These are phyloP conservation scores for Eilema griseolum DNA, from an alignment of 2,888 invertebrate genomes.

Conservation along the genomic window DNA sequence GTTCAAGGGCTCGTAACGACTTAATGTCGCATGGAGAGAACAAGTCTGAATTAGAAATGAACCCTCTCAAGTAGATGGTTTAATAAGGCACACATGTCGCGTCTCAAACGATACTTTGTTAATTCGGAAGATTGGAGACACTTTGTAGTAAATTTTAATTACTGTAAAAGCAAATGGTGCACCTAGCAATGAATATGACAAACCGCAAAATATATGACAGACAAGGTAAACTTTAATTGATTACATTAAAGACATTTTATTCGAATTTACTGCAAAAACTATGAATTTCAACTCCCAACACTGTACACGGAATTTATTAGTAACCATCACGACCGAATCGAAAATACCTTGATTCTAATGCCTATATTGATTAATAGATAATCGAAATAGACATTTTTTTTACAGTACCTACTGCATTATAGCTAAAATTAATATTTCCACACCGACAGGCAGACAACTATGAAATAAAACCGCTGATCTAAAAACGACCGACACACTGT, in stretches of 20 bases:
- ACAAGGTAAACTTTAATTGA: neutral
- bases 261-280: neutral
- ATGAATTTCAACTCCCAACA: too few species aligned
- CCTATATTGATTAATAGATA: neutral
- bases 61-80: slow-evolving; percentile 70
- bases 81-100: slow-evolving; percentile 80
- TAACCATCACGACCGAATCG: neutral
- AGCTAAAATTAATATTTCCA: neutral
- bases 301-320: neutral
- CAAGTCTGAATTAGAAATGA: slow-evolving; percentile 85
- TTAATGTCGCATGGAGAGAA: slow-evolving; percentile 77
- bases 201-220: neutral
- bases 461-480: slow-evolving; percentile 47
- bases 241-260: neutral
- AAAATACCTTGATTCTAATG: neutral
- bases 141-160: slow-evolving; percentile 25
- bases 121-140: slow-evolving; percentile 35
- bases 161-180: neutral
- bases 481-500: slow-evolving; percentile 63
- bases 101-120: slow-evolving; percentile 61
- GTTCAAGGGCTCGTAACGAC: slow-evolving; percentile 79
- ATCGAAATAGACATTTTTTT: neutral
- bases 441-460: slow-evolving; percentile 32
- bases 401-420: neutral
- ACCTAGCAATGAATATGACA: neutral